Evolutionary conservation across 2,113 vertebrate species (phyloP).

Genomic region (Sinosuthora webbiana): DNA sequence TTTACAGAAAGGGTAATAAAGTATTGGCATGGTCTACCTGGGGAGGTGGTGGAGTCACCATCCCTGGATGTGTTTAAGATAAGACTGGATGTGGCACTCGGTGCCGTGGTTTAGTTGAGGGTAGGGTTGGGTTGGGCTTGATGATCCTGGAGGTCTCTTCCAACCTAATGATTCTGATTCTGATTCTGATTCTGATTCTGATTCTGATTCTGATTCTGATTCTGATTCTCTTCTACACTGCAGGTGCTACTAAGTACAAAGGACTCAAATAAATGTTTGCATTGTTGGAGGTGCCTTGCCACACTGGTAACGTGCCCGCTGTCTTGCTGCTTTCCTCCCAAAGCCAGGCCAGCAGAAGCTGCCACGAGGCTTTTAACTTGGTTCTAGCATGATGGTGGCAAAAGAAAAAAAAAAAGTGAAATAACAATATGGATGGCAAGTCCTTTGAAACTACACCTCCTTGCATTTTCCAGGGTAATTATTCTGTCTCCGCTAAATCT

Average conservation of each 20-base stretch:
- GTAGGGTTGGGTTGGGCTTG: too few relatives aligned
- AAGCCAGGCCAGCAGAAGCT: not conserved
- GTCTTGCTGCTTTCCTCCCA: not conserved
- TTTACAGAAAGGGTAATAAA: too few relatives aligned
- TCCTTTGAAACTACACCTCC: not conserved
- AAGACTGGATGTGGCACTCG: too few relatives aligned
- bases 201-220: too few relatives aligned
- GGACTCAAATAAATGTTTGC: not conserved
- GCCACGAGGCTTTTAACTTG: not conserved
- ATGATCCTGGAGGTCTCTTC: too few relatives aligned
- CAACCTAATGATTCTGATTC: too few relatives aligned
- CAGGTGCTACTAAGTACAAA: accelerated
- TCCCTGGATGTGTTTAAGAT: too few relatives aligned
- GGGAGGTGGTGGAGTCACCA: too few relatives aligned
- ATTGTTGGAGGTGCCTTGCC: not conserved
- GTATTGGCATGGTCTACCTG: too few relatives aligned
- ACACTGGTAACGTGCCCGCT: accelerated
- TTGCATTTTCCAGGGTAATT: not conserved
- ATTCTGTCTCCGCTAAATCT: not conserved
- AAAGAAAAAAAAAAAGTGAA: not conserved
- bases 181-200: too few relatives aligned
- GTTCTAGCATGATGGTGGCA: not conserved
- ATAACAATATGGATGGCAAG: not conserved
- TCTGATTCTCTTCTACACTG: not conserved
- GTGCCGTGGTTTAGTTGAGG: too few relatives aligned